phyloP scores from a whole-genome alignment of 92 coral and sea anemone genomes.

The Umimayanthus kanabou region DNA sequence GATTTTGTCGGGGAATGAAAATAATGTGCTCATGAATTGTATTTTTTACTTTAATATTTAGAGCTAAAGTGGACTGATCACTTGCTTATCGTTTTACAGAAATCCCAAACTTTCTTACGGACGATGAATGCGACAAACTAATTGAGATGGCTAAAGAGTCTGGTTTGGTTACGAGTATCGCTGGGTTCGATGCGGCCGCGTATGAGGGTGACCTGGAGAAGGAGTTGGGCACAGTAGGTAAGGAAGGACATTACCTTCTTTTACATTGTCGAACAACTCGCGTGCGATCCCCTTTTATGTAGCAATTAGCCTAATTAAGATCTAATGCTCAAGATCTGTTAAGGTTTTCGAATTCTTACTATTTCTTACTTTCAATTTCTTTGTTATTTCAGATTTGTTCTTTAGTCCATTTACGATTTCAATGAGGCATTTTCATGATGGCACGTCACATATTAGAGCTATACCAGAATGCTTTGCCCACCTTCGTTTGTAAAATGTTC shows the following conservation, averaged over 20 bases:
- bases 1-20: no score
- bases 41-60: not conserved
- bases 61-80: not conserved
- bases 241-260: not conserved
- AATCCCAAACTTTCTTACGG: slow-evolving; percentile 84
- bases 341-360: no score
- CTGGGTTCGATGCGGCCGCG: slow-evolving; percentile 83
- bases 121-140: slow-evolving; percentile 84
- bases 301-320: not conserved
- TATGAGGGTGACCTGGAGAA: slow-evolving; percentile 89
- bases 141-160: slow-evolving; percentile 76
- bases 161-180: slow-evolving; percentile 85
- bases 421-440: no score
- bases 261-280: not conserved
- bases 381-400: no score
- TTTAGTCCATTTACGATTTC: no score
- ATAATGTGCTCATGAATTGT: no score
- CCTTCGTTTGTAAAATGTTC: no score
- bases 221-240: slow-evolving; percentile 83
- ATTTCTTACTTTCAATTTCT: no score
- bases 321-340: no score
- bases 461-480: no score
- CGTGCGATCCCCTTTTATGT: no score
- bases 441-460: no score
- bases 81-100: slow-evolving; percentile 49